Evolutionary conservation across 2,113 vertebrate genomes (phyloP), one percentile per base, ranked within the genome.

Genomic region (Canis aureus): DNA sequence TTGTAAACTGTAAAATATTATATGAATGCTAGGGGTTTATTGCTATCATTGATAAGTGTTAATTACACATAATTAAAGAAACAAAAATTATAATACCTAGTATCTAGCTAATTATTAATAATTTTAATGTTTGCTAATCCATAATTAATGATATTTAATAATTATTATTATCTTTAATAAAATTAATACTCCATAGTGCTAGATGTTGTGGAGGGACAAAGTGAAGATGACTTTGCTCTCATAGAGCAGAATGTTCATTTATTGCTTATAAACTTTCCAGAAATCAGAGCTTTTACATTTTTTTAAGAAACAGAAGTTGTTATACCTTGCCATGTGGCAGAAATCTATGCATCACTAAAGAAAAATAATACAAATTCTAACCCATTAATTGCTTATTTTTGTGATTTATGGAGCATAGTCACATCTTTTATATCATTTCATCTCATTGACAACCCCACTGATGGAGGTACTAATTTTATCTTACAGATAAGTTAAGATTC

Each of bases 21-120:
- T 51, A 66, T 27, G 86, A 89, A 78, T 79, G 80, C 59, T 79
- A 95, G 23, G 11, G 12, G 17, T 62, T 91, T 91, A 81, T 83
- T 89, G 71, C 62, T 69, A 79, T 62, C 64, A 51, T 80, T 74
- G 32, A 69, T 67, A 51, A 86, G 19, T 53, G 20, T 59, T 91
- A 86, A 96, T 92, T 92, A 73, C 53, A 85, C 80, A 32, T 86
- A 89, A 59, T 92, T 89, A 78, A 69, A 55, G 4, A 88, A 86
- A 97, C 76, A 87, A 94, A 97, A 84, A 78, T 86, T 43, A 29
- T 85, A 94, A 43, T 78, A 94, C 71, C 60, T 20, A 92, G 64
- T 51, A 85, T 89, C n/a, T 38, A 59, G 27, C 19, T 66, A 82
- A 86, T 96, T 80, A 76, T 43, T 83, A 53, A 38, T 71, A 38